phyloP scores from a whole-genome alignment of 2,888 invertebrate genomes.

The Chrysina gloriosa region DNA sequence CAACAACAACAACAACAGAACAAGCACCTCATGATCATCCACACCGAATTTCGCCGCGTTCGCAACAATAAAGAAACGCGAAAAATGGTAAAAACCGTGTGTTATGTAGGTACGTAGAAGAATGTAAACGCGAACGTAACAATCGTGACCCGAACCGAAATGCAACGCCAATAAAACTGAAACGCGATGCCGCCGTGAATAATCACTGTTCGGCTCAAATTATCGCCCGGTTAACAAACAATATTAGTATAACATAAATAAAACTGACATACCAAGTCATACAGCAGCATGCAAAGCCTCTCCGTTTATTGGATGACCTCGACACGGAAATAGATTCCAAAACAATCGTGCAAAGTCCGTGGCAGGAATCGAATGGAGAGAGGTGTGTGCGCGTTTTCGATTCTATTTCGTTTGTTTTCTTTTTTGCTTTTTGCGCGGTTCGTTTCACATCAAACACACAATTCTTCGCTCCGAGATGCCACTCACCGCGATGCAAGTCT shows the following conservation, averaged over 20 bases:
- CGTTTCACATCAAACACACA: background rate
- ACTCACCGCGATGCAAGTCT: slow-evolving; percentile 6
- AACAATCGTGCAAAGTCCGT: slow-evolving; percentile 49
- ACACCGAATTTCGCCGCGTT: slow-evolving; percentile 4
- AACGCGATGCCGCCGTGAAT: slow-evolving; percentile 31
- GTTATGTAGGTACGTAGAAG: background rate
- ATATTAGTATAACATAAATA: slow-evolving; percentile 48
- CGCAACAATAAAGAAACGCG: background rate
- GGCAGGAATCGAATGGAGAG: background rate
- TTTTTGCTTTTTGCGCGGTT: too few relatives aligned
- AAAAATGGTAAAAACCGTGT: background rate
- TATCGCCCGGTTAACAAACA: slow-evolving; percentile 47
- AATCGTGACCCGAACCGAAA: slow-evolving; percentile 26
- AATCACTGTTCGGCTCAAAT: slow-evolving; percentile 40
- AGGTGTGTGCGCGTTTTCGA: background rate
- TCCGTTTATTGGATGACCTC: slow-evolving; percentile 30
- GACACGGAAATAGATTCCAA: slow-evolving; percentile 45
- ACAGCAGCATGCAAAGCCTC: background rate
- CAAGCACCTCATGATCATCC: slow-evolving; percentile 22
- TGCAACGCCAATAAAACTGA: slow-evolving; percentile 33
- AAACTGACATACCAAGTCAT: slow-evolving; percentile 52
- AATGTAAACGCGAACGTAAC: slow-evolving; percentile 4
- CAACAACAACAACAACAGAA: slow-evolving; percentile 24
- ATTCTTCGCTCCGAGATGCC: background rate
- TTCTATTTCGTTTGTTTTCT: background rate